Conservation (phyloP, 1,140 invertebrate genomes). For the Drosophila repleta region DNA sequence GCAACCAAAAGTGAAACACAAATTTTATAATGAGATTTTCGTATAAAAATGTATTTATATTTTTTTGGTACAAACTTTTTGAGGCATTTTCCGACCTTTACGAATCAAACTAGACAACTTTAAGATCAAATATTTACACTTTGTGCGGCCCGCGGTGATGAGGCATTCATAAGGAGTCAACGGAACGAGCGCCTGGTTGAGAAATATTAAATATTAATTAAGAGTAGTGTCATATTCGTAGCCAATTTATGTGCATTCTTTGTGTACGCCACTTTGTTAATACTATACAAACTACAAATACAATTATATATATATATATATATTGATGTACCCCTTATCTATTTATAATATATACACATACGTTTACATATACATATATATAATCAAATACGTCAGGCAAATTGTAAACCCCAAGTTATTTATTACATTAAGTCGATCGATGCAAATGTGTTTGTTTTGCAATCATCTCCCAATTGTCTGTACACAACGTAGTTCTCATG, state of each 20-base stretch:
- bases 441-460: slow-evolving; percentile 28
- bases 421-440: slow-evolving; percentile 49
- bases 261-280: slow-evolving; percentile 43
- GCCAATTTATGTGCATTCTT: slow-evolving; percentile 47
- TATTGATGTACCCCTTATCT: slow-evolving; percentile 26
- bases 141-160: slow-evolving; percentile 34
- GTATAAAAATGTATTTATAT: slow-evolving; percentile 55
- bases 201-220: slow-evolving; percentile 33
- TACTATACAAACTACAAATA: slow-evolving; percentile 35
- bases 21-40: slow-evolving; percentile 77
- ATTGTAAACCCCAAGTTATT: slow-evolving; percentile 50
- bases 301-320: slow-evolving; percentile 11
- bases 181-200: slow-evolving; percentile 1
- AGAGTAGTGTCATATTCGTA: slow-evolving; percentile 53
- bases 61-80: slow-evolving; percentile 80
- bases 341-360: slow-evolving; percentile 16
- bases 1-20: slow-evolving; percentile 43
- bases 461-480: slow-evolving; percentile 45
- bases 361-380: slow-evolving; percentile 6
- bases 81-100: slow-evolving; percentile 72
- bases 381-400: slow-evolving; percentile 1
- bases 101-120: slow-evolving; percentile 51
- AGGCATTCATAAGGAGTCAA: slow-evolving; percentile 30
- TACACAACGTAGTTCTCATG: slow-evolving; percentile 46
- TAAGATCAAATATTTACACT: slow-evolving; percentile 65